Base-by-base conservation (phyloP, 2,797 vertebrate species). In the Phoeniculus purpureus region DNA sequence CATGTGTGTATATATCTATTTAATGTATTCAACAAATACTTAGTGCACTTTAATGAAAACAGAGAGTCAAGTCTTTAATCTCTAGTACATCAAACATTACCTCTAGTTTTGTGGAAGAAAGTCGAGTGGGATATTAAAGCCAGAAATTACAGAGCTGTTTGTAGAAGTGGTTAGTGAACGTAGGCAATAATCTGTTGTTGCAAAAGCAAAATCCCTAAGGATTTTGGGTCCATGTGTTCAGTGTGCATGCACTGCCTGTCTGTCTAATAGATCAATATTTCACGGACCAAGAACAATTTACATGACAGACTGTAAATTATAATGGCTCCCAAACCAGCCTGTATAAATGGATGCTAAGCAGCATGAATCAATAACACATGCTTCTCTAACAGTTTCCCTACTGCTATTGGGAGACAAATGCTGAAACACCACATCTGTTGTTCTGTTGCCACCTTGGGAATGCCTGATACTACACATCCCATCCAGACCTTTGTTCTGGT, bases 291-390 rank as follows among this genome's bases (percentile, higher is more conserved):
- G 66, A 85, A 83, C 90, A 95, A 94, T 96, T 94, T 94, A 90
- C 87, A 91, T 91, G 92, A 80, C 93, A 95, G 94, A 74, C 62
- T 95, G 83, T 68, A 96, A 93, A 95, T 95, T 79, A 79, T 83
- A 93, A 94, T 89, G 94, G 65, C 81, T 96, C 81, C 86, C 81
- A 94, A 93, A 89, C 51, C 82, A 94, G 87, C 59, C 83, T 68
- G 80, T 94, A 79, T 90, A 92, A 94, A 95, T 93, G 95, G 94
- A 93, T 94, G 83, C 43, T 64, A 90, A 93, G 77, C 76, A 50
- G 34, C 4, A 4, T 43, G 87, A 93, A 89, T 96, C 96, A 94
- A 77, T 92, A 85, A 48, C 72, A 93, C 86, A 43, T 9, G 17
- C 45, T 79, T 45, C 56, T 70, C 64, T 52, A 81, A 60, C 77